Base-by-base conservation (phyloP, 2,888 invertebrate genomes). In the Oscheius sp. region DNA sequence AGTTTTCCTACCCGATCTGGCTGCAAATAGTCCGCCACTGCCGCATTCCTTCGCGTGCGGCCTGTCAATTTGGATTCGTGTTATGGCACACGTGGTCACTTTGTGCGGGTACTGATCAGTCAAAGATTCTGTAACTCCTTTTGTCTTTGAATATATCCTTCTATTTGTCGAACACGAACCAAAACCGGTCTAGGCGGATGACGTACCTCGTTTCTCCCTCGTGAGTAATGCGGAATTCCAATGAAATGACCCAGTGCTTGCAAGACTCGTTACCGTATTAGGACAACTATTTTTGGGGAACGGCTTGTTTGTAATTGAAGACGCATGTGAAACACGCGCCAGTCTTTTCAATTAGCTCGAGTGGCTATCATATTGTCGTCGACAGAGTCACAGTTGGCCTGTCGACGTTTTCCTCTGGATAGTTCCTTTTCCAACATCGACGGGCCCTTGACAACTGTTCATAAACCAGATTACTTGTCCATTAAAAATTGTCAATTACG, bases 31-130 rank as follows among this genome's bases (percentile, higher is more conserved):
- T 49, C 21, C 53, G n/a, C n/a, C 35, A 59, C 59, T 59, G 59
- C 59, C 59, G 59, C 59, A 59, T 59, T 59, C 59, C 59, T 16
- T 3, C 59, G 59, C 59, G 59, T 59, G 59, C 59, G 59, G 35
- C 29, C 59, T 59, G 59, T 59, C 59, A 59, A 18, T 7, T 59
- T 27, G 35, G 35, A 59, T 59, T 59, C 59, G 53, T 53, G 53
- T 53, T 18, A 25, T 18, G 53, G 23, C 25, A 25, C 53, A 53
- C 49, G 21, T 49, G 49, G 49, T 49, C 49, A 49, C 5, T 49
- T 3, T 18, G 49, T 49, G n/a, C 49, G 21, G 21, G 21, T 9
- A 9, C 16, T 3, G 49, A n/a, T n/a, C n/a, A n/a, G n/a, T n/a
- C n/a, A n/a, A n/a, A n/a, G n/a, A n/a, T 35, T 6, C 35, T 35